Base-by-base conservation (phyloP, 1,140 invertebrate species). In the Drosophila parvula region DNA sequence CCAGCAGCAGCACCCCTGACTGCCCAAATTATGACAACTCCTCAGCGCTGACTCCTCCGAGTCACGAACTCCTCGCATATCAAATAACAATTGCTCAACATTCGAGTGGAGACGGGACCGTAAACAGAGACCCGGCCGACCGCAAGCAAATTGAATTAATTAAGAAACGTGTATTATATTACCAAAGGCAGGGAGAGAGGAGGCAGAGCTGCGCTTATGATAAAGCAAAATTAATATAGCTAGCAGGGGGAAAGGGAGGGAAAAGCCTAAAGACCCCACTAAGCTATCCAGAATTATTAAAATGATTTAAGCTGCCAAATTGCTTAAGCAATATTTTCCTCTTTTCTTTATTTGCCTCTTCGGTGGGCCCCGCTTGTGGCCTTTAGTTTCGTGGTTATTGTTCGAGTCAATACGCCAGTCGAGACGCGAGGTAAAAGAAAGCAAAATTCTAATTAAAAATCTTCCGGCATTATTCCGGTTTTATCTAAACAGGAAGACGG, bases 391-490 rank as follows among this genome's bases (percentile, higher is more conserved):
- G 60, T 41, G 48, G 60, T 86, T 88, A 78, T 88, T 83, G 75
- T 78, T 73, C 36, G 41, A 83, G 67, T 80, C 83, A 83, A 86
- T 86, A 86, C 63, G 50, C 41, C 14, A 50, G 18, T 41, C 58
- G 5, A 11, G 38, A 16, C 36, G 34, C 50, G 60, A 68, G 60
- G 65, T 68, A 43, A 43, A 28, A 44, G 22, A 68, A 62, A 55
- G 47, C 58, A 79, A 83, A 89, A 84, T 81, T 89, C 80, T 89
- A 84, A 89, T 89, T 89, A 89, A 89, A 89, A 89, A 89, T 89
- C 81, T 84, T 85, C 85, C 85, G 80, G 84, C 88, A 73, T 89
- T 89, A 84, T 84, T 81, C 78, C 65, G 48, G 48, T 84, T 84
- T 81, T 89, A 89, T 84, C 84, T 84, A 79, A 89, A 67, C 84